phyloP scores from a whole-genome alignment of 1,140 invertebrate genomes.

The Drosophila ohnishii region DNA sequence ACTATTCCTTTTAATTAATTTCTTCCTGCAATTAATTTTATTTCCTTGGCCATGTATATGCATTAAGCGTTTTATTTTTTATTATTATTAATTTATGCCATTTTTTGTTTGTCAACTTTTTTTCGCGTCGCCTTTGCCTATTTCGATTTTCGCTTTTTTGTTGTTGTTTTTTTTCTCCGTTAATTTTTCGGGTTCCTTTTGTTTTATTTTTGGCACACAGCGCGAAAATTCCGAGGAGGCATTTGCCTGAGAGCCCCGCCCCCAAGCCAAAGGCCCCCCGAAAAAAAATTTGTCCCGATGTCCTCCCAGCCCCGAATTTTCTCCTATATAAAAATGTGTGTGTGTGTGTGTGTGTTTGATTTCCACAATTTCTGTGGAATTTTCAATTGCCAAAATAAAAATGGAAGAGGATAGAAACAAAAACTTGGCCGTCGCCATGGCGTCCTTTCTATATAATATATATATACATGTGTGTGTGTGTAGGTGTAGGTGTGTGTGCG shows the following conservation, averaged over 20 bases:
- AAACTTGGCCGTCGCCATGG: slow-evolving; percentile 54
- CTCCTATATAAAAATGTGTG: neutral
- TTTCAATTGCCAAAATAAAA: slow-evolving; percentile 34
- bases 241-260: slow-evolving; percentile 3
- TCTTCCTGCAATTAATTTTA: slow-evolving; percentile 20
- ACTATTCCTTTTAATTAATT: too few species aligned
- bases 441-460: slow-evolving; percentile 20
- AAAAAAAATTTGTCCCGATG: slow-evolving; percentile 1
- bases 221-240: slow-evolving; percentile 21
- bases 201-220: slow-evolving; percentile 53
- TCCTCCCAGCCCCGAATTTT: slow-evolving; percentile 2
- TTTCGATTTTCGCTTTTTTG: slow-evolving; percentile 18
- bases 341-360: slow-evolving; percentile 14
- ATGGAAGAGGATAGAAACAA: slow-evolving; percentile 8
- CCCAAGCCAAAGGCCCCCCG: neutral
- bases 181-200: slow-evolving; percentile 31
- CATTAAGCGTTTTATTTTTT: slow-evolving; percentile 45
- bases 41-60: slow-evolving; percentile 28
- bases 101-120: slow-evolving; percentile 72
- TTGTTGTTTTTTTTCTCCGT: slow-evolving; percentile 3
- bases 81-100: slow-evolving; percentile 77
- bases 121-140: slow-evolving; percentile 11
- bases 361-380: slow-evolving; percentile 44
- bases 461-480: neutral
- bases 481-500: neutral